Base-by-base conservation (phyloP, 2,113 vertebrate genomes). In the Myodes glareolus region DNA sequence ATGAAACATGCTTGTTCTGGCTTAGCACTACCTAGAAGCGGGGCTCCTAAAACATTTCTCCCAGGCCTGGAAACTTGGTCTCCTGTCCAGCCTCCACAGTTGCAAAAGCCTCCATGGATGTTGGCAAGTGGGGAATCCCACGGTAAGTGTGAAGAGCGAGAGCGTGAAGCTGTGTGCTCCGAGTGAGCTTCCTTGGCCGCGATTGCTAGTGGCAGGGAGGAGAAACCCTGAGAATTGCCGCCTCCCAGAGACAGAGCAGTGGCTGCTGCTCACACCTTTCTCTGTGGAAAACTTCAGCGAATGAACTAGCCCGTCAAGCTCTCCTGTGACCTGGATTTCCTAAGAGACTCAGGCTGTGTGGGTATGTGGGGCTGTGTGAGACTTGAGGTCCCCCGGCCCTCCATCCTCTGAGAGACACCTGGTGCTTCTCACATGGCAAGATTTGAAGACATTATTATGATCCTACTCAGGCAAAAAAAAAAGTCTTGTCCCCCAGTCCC, bases 401-500 rank as follows among this genome's bases (percentile, higher is more conserved):
- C 50, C 61, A 27, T 90, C 92, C n/a, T 97, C 39, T 70, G 96
- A 96, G 97, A 98, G 61, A 58, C 45, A 97, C n/a, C 96, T 88
- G 85, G 12, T 97, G 88, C 45, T 98, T 96, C 91, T 97, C 36
- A 70, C 68, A 97, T 63, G 85, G 94, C 96, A 97, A 91, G 68
- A 87, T 81, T 91, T 97, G 84, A 47, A 96, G 91, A 96, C 87
- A 58, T 23, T 95, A 88, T 98, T 98, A 97, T 98, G 97, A 98
- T 98, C 80, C 61, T 19, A 65, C 84, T 97, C 95, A 96, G 94
- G 94, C 98, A 0, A 77, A 77, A 76, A 72, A 72, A 90, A 90
- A 87, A 97, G 97, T 96, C 95, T 98, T 97, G 94, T 97, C 98
- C 97, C 97, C 93, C 92, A 97, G 94, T 97, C 98, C 97, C 97